Evolutionary conservation across 2,888 invertebrate species (phyloP).

Genomic region (Acrobasis suavella): DNA sequence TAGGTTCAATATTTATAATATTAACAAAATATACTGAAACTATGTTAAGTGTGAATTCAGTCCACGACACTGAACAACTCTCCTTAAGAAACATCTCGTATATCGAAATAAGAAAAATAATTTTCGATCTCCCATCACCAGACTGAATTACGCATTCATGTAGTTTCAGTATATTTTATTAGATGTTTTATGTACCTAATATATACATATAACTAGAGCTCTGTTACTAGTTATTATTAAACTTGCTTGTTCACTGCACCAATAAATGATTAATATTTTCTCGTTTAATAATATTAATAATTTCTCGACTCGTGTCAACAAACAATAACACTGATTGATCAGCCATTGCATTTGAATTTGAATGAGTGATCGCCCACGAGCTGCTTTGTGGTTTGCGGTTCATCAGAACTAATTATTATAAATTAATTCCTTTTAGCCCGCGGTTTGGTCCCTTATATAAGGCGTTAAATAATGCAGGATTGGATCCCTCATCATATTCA

Average conservation of each 20-base stretch:
- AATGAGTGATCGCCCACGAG: conserved; percentile 7
- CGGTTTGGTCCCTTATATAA: background rate
- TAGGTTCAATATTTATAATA: too few relatives aligned
- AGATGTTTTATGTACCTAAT: too few relatives aligned
- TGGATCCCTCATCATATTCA: background rate
- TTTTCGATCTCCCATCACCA: too few relatives aligned
- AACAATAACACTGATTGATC: background rate
- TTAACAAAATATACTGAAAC: too few relatives aligned
- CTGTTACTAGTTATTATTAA: background rate
- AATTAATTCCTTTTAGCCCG: background rate
- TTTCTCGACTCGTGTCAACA: background rate
- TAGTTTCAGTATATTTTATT: too few relatives aligned
- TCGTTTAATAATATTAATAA: too few relatives aligned
- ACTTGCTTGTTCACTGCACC: background rate
- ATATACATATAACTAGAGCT: too few relatives aligned
- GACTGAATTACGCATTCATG: too few relatives aligned
- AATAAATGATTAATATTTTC: background rate
- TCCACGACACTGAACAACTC: too few relatives aligned
- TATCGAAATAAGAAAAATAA: too few relatives aligned
- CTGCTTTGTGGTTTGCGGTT: conserved; percentile 15
- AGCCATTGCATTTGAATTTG: conserved; percentile 1
- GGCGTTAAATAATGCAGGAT: background rate
- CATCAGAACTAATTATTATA: background rate
- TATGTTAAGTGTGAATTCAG: too few relatives aligned
- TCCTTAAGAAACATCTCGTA: too few relatives aligned